These are phyloP conservation scores for Rhodeus uyekii DNA, from an alignment of 2,797 vertebrate genomes.

Conservation along the genomic window DNA sequence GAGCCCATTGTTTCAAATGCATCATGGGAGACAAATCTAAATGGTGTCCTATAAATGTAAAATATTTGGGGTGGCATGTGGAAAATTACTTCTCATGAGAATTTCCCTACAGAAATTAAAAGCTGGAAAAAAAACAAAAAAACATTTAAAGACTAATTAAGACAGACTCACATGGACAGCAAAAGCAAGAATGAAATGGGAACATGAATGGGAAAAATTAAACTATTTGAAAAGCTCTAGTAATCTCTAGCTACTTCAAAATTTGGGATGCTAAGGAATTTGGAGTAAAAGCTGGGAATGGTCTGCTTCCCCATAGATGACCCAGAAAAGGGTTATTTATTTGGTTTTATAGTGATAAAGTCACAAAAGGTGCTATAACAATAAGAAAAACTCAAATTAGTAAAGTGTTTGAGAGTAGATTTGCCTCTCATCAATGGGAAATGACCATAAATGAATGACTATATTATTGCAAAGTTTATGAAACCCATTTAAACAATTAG, in stretches of 20 bases:
- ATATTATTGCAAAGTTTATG: constrained; percentile 27
- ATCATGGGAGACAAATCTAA: constrained; percentile 16
- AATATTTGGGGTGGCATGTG: background rate
- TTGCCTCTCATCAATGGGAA: constrained; percentile 52
- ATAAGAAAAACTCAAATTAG: background rate
- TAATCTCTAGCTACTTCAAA: background rate
- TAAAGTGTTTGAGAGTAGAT: background rate
- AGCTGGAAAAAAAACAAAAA: constrained; percentile 35
- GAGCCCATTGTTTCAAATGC: constrained; percentile 15
- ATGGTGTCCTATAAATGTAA: constrained; percentile 11
- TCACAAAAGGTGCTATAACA: background rate
- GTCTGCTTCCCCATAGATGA: constrained; percentile 49
- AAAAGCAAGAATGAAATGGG: constrained; percentile 56
- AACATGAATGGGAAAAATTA: constrained; percentile 29
- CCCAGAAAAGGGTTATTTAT: background rate
- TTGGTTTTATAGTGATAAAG: background rate
- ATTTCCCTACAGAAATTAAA: constrained; percentile 31
- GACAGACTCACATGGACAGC: constrained; percentile 47
- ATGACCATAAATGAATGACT: constrained; percentile 11
- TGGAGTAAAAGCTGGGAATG: constrained; percentile 13
- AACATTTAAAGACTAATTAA: constrained; percentile 18
- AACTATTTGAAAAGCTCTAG: constrained; percentile 20
- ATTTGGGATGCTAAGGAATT: constrained; percentile 31
- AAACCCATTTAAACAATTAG: constrained; percentile 59
- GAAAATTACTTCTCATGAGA: background rate